Conservation (phyloP, 53 echinoderm and acorn worm genomes). For the Echinometra lucunter region DNA sequence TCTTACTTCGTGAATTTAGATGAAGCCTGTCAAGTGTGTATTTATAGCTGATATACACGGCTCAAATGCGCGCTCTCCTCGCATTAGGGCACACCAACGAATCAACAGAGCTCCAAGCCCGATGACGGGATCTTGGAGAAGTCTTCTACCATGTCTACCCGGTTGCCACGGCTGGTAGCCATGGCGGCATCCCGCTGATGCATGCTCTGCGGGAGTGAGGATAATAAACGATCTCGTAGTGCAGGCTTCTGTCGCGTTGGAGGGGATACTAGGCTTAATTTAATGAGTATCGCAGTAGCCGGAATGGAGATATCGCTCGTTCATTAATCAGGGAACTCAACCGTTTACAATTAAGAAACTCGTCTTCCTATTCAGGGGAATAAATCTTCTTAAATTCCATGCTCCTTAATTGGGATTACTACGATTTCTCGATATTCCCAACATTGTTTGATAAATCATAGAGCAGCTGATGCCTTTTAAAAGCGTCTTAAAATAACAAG, state of each 20-base stretch:
- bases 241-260: background rate
- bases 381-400: conserved; percentile 49
- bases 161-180: conserved; percentile 28
- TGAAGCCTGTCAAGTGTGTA: background rate
- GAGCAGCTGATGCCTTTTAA: conserved; percentile 11
- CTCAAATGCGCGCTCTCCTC: background rate
- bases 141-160: conserved; percentile 14
- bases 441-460: conserved; percentile 13
- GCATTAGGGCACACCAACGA: background rate
- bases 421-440: background rate
- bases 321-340: conserved; percentile 60
- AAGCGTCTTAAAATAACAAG: conserved; percentile 40
- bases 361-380: conserved; percentile 45
- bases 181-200: conserved; percentile 43
- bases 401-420: conserved; percentile 30
- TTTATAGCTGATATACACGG: background rate
- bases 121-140: background rate
- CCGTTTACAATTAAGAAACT: conserved; percentile 61
- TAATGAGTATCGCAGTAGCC: conserved; percentile 58
- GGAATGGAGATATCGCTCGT: conserved; percentile 36
- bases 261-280: conserved; percentile 41
- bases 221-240: conserved; percentile 15
- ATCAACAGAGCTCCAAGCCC: background rate
- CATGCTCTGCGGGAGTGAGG: conserved; percentile 34
- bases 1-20: background rate